A percentile compares a stretch with the other conserved stretches of the same genome.
Conservation (phyloP, 1,140 invertebrate species). For the Drosophila chauvacae region DNA sequence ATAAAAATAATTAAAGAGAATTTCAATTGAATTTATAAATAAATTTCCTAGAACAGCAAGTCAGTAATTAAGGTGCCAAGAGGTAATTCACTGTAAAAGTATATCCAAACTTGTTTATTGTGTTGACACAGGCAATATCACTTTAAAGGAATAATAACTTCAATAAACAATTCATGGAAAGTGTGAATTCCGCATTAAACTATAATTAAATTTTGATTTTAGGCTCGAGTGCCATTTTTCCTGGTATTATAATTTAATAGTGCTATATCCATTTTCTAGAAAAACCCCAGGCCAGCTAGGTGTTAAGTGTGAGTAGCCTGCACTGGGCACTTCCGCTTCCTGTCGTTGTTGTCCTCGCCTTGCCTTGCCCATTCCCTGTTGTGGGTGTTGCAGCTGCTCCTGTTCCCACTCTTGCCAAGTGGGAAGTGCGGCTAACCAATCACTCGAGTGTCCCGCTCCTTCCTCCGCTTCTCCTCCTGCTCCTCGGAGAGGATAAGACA, state of each 20-base stretch:
- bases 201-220: not conserved
- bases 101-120: not conserved
- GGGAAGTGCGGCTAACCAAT: conserved; percentile 70
- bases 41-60: not conserved
- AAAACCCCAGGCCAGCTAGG: conserved; percentile 11
- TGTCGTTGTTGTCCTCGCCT: conserved; percentile 25
- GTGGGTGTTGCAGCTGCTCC: conserved; percentile 36
- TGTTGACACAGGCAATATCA: not conserved
- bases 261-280: not conserved
- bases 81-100: not conserved
- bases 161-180: not conserved
- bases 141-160: not conserved
- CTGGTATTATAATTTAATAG: not conserved
- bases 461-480: not conserved
- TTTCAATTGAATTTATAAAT: not conserved
- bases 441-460: conserved; percentile 41
- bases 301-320: conserved; percentile 57
- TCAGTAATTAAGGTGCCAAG: not conserved
- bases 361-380: not conserved
- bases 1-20: not conserved
- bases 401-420: conserved; percentile 48
- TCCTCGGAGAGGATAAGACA: conserved; percentile 23
- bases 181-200: not conserved
- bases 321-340: conserved; percentile 11
- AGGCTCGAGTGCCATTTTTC: not conserved